Conservation (phyloP, 64 coral and sea anemone genomes). For the Actinia equina region DNA sequence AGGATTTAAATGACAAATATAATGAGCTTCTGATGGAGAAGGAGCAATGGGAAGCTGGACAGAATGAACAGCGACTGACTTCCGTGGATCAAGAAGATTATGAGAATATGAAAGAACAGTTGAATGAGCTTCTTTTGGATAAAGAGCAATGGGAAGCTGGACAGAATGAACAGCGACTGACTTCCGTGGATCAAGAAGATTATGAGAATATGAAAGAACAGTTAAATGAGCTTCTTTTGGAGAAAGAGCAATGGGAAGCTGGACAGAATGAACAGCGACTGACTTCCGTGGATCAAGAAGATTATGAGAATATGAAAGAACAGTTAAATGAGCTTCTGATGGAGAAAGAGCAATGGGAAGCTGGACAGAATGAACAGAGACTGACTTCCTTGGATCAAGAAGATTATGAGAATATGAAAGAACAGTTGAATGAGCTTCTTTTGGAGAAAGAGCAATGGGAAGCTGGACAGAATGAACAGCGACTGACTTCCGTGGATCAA, state of each 20-base stretch:
- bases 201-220: slow-evolving; percentile 2
- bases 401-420: no score
- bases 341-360: background rate
- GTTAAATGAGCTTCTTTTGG: background rate
- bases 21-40: background rate
- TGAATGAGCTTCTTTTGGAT: background rate
- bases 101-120: background rate
- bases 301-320: background rate
- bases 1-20: background rate
- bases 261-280: no score
- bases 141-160: background rate
- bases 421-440: no score
- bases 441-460: no score
- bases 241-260: background rate
- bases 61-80: background rate
- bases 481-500: background rate
- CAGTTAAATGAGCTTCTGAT: no score
- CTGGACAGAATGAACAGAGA: background rate
- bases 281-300: background rate
- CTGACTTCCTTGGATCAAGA: background rate
- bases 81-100: background rate
- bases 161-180: background rate
- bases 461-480: background rate
- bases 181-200: background rate
- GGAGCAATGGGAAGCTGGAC: background rate